A percentile compares a stretch with the other conserved stretches of the same genome.
Evolutionary conservation across 2,113 vertebrate genomes (phyloP).

Genomic region (Pipa parva): DNA sequence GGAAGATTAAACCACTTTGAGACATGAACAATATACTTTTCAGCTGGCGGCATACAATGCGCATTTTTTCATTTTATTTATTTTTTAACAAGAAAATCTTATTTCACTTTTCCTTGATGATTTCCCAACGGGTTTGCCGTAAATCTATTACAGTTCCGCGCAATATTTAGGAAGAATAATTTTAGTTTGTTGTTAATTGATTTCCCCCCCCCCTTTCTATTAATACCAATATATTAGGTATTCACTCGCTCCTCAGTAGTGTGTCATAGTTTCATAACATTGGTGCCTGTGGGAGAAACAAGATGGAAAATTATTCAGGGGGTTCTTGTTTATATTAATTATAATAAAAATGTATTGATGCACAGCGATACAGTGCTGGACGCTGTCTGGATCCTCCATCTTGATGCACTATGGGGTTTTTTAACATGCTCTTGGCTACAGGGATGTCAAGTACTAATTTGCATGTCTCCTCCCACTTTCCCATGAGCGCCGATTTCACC

Average conservation of each 20-base stretch:
- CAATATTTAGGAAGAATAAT: conserved; percentile 26
- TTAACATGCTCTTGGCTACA: no score
- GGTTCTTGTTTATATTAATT: no score
- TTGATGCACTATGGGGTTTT: no score
- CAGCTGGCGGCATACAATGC: not conserved
- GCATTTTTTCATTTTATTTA: no score
- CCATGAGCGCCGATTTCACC: no score
- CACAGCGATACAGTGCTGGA: no score
- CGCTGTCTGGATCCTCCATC: no score
- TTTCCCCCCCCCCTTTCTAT: not conserved
- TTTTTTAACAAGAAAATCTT: conserved; percentile 14
- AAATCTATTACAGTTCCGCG: conserved; percentile 23
- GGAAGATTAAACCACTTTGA: conserved; percentile 16
- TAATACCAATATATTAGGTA: conserved; percentile 5
- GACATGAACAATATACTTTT: conserved; percentile 21
- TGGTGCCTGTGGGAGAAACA: not conserved
- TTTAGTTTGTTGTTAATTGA: conserved; percentile 18
- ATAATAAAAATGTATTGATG: no score
- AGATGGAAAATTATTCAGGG: no score
- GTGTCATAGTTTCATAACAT: not conserved
- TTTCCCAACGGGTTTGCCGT: conserved; percentile 20
- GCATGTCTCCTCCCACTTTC: no score
- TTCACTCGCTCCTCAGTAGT: not conserved
- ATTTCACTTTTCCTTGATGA: conserved; percentile 23
- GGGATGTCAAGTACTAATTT: no score